Conservation (phyloP, 2,797 vertebrate species). For the Neosilurus hyrtlii region DNA sequence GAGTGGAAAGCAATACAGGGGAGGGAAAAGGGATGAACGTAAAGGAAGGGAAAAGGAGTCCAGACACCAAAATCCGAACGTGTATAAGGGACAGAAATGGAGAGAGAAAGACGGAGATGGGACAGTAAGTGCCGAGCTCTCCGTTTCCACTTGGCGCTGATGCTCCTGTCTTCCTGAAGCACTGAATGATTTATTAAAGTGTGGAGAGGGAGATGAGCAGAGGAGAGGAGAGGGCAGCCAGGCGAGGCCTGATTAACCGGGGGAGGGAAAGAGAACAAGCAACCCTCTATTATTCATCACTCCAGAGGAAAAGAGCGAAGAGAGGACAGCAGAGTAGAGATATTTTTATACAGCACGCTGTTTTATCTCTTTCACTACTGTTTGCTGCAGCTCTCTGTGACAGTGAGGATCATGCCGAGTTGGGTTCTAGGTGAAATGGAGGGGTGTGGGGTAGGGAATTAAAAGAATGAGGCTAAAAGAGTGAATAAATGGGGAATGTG, state of each 20-base stretch:
- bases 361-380: slow-evolving; percentile 24
- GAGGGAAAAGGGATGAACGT: background rate
- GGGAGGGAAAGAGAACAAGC: slow-evolving; percentile 72
- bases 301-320: slow-evolving; percentile 54
- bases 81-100: background rate
- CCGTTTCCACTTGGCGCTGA: slow-evolving; percentile 53
- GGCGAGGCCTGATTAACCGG: slow-evolving; percentile 73
- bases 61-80: background rate
- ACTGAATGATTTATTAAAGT: slow-evolving; percentile 76
- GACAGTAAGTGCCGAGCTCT: slow-evolving; percentile 39
- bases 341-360: slow-evolving; percentile 39
- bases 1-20: background rate
- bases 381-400: slow-evolving; percentile 4
- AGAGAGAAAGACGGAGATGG: slow-evolving; percentile 8
- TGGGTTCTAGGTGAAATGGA: background rate
- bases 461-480: background rate
- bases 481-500: background rate
- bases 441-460: too few species aligned
- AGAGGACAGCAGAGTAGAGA: slow-evolving; percentile 15
- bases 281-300: slow-evolving; percentile 76
- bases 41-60: background rate
- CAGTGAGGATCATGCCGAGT: background rate
- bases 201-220: slow-evolving; percentile 55
- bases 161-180: slow-evolving; percentile 51
- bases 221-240: slow-evolving; percentile 66